Percentiles rank a stretch among this genome's conserved stretches.
Evolutionary conservation across 2,797 vertebrate species (phyloP).

Genomic region (Aplochiton taeniatus): DNA sequence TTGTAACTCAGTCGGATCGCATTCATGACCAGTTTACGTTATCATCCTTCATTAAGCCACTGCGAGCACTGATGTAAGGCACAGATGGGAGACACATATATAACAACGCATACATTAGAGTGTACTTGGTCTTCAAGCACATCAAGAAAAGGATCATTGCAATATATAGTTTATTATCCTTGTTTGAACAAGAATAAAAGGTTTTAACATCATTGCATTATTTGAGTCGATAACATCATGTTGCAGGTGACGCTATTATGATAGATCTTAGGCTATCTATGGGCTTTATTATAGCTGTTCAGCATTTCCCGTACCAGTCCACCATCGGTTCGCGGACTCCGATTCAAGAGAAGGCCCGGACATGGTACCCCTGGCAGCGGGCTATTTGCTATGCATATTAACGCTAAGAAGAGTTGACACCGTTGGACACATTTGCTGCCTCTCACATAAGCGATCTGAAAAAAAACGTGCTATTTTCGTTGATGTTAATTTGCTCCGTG

Average conservation of each 20-base stretch:
- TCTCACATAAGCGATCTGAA: conserved; percentile 72
- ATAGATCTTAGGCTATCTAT: conserved; percentile 13
- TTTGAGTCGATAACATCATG: conserved; percentile 35
- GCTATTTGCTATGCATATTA: conserved; percentile 49
- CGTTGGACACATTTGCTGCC: conserved; percentile 64
- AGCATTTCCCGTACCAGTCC: conserved; percentile 21
- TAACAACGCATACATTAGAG: no score
- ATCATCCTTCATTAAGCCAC: no score
- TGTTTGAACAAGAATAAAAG: no score
- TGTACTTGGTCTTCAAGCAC: no score
- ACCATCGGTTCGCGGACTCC: neutral
- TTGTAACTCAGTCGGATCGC: no score
- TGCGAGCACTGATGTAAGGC: no score
- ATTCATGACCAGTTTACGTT: no score
- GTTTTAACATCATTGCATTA: conserved; percentile 7
- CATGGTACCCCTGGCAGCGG: conserved; percentile 11
- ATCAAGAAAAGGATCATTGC: no score
- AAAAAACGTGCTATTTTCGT: conserved; percentile 75
- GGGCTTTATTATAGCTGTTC: neutral
- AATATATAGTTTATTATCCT: no score
- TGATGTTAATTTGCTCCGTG: conserved; percentile 92
- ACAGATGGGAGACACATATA: no score
- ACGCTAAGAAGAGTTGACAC: conserved; percentile 73
- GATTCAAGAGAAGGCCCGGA: conserved; percentile 7
- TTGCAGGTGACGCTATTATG: conserved; percentile 56